Base-by-base conservation (phyloP, 1,140 invertebrate species). In the Ceratitis capitata region DNA sequence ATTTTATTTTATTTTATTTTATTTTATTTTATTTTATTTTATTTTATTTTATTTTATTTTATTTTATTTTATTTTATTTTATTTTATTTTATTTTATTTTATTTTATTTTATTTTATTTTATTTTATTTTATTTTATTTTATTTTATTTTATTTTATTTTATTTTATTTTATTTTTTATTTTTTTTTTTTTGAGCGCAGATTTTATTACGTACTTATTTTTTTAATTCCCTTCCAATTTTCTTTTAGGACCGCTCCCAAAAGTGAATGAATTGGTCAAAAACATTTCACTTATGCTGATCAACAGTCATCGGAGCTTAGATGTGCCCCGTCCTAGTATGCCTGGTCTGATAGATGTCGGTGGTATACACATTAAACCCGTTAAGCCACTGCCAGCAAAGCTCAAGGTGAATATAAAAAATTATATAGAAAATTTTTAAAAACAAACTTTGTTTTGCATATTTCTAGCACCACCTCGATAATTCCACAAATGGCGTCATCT, bases 401-500 rank as follows among this genome's bases (percentile, higher is more conserved):
- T 92, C 4, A 83, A 93, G 61, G 61, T 69, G 5, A 16, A 12
- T 29, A 3, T 10, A 74, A 35, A 23, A 7, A 26, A 0, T 26
- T 26, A 10, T 42, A 19, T 47, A 26, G 16, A 35, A 39, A 12
- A 5, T 83, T 58, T 84, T 39, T 12, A 35, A 26, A 12, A 47
- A 39, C 16, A 32, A 45, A 29, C n/a, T n/a, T 58, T 84, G 32
- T 69, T 47, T 6, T 84, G 23, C 16, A 53, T 82, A 82, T 85
- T 47, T 94, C 3, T 83, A 93, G 85, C 85, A 89, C 10, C 94
- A 94, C 86, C 86, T 94, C 19, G 92, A 94, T 69, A 91, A 90
- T 39, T 92, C 94, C 78, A 89, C 87, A 12, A 87, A 94, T 64
- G 94, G 94, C 1, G 92, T 93, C 29, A 93, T 95, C 87, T 94